phyloP scores from a whole-genome alignment of 1,140 invertebrate genomes.

The Drosophila murphyi region DNA sequence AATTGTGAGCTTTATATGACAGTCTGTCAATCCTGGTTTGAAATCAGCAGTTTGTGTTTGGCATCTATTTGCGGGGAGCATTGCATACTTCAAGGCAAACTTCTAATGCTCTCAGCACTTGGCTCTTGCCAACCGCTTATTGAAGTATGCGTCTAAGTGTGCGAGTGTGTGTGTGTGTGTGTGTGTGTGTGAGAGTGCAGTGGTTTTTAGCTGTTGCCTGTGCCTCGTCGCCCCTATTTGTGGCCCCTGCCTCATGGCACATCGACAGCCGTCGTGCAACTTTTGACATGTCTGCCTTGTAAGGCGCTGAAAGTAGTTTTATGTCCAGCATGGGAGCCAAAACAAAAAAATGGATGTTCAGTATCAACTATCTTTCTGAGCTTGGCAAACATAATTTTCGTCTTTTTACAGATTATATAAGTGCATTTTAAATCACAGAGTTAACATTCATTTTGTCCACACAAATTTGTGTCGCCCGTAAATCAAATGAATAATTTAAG shows the following conservation, averaged over 20 bases:
- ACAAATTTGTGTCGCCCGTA: conserved; percentile 26
- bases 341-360: conserved; percentile 8
- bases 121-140: conserved; percentile 35
- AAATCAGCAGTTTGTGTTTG: conserved; percentile 15
- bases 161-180: not conserved
- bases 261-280: conserved; percentile 72
- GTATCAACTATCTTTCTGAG: conserved; percentile 4
- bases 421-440: conserved; percentile 12
- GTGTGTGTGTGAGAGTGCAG: conserved; percentile 16
- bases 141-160: conserved; percentile 10
- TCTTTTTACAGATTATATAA: conserved; percentile 5
- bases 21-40: conserved; percentile 10
- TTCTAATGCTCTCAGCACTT: conserved; percentile 44
- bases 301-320: conserved; percentile 74
- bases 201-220: conserved; percentile 20
- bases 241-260: conserved; percentile 19
- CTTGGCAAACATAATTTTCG: conserved; percentile 9
- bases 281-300: conserved; percentile 77
- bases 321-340: conserved; percentile 54
- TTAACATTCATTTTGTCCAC: conserved; percentile 16
- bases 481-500: conserved; percentile 40
- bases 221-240: conserved; percentile 5
- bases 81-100: conserved; percentile 31
- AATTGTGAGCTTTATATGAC: not conserved
- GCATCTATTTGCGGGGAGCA: conserved; percentile 19